These are phyloP conservation scores for Trichonephila inaurata DNA, from an alignment of 1,140 invertebrate genomes.

Conservation along the genomic window DNA sequence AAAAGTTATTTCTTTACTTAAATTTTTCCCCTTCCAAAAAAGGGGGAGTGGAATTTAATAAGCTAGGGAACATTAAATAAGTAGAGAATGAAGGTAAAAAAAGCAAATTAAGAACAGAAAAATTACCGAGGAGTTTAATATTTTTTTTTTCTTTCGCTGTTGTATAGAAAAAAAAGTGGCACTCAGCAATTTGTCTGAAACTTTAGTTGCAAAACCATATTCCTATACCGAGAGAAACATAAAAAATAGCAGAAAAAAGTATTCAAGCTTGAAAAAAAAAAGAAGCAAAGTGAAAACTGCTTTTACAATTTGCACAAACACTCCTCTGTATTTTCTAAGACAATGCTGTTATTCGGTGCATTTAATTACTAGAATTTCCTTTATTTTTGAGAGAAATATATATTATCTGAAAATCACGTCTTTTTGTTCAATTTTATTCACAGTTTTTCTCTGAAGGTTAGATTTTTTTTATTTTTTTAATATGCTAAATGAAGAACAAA, in stretches of 20 bases:
- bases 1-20: slow-evolving; percentile 45
- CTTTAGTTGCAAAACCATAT: slow-evolving; percentile 54
- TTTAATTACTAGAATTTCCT: slow-evolving; percentile 55
- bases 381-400: slow-evolving; percentile 32
- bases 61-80: slow-evolving; percentile 51
- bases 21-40: slow-evolving; percentile 28
- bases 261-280: slow-evolving; percentile 49
- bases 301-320: slow-evolving; percentile 57
- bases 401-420: slow-evolving; percentile 12
- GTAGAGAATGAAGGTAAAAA: slow-evolving; percentile 48
- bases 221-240: slow-evolving; percentile 15
- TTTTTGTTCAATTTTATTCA: slow-evolving; percentile 31
- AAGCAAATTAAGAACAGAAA: slow-evolving; percentile 61
- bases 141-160: slow-evolving; percentile 2
- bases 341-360: slow-evolving; percentile 16
- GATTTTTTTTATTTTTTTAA: neutral
- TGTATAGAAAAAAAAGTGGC: slow-evolving; percentile 21
- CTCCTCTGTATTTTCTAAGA: slow-evolving; percentile 9
- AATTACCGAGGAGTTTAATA: slow-evolving; percentile 46
- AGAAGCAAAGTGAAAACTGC: slow-evolving; percentile 50
- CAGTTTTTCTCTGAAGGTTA: neutral
- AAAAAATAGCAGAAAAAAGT: slow-evolving; percentile 15
- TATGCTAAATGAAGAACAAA: neutral
- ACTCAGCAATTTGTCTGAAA: slow-evolving; percentile 58
- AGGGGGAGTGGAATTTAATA: slow-evolving; percentile 45